A percentile compares a stretch with the other conserved stretches of the same genome.
Conservation (phyloP, 2,797 vertebrate species). For the Scolopax rusticola region DNA sequence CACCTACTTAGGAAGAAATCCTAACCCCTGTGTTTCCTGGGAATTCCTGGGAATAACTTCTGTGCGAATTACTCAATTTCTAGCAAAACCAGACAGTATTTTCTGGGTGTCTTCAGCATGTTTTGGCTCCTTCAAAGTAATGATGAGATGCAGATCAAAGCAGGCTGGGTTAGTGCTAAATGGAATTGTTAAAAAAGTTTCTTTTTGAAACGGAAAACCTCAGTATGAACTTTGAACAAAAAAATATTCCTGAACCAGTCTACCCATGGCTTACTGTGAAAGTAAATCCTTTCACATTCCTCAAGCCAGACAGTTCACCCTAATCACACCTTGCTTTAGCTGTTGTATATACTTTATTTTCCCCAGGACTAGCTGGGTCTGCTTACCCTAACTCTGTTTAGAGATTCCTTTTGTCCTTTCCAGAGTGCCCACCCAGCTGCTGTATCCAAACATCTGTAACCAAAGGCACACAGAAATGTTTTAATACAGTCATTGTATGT, state of each 20-base stretch:
- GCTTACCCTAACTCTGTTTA: neutral
- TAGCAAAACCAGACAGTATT: neutral
- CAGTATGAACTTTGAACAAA: neutral
- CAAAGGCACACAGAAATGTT: neutral
- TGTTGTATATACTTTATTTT: neutral
- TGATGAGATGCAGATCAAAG: conserved; percentile 6
- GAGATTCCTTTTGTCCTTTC: neutral
- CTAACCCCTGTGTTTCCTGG: neutral
- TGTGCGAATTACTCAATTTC: neutral
- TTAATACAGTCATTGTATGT: neutral
- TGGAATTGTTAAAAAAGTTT: neutral
- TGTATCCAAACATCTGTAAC: neutral
- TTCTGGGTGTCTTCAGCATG: neutral
- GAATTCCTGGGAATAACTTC: neutral
- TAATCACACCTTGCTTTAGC: neutral
- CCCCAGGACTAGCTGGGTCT: neutral
- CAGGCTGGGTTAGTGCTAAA: neutral
- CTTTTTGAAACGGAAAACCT: conserved; percentile 10
- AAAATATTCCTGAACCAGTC: neutral
- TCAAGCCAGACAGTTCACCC: neutral
- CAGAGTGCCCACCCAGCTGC: neutral
- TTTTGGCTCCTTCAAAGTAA: conserved; percentile 5
- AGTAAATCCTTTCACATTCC: conserved; percentile 20
- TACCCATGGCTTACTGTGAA: neutral
- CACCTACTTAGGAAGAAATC: neutral